Evolutionary conservation across 92 coral and sea anemone genomes (phyloP), one percentile per base, ranked within the genome.

Genomic region (Zoanthus sansibaricus): DNA sequence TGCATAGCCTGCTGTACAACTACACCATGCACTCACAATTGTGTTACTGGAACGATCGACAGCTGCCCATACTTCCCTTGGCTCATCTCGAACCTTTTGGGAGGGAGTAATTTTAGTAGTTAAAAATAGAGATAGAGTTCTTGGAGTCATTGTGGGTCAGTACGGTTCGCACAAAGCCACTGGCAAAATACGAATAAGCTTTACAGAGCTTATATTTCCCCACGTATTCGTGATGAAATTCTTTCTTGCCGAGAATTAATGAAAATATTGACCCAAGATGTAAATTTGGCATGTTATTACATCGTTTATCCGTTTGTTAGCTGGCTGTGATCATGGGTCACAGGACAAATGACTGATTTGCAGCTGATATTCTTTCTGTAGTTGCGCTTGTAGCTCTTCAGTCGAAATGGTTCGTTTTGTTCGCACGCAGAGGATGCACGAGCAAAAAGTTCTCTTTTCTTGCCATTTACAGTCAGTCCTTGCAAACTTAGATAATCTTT

Each of bases 21-120:
- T 78, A 68, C 90, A 87, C 17, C 78, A 80, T 30, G 45, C 90
- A 79, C 86, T 52, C 78, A 87, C 80, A 30, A 80, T 45, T 15
- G 47, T 71, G 25, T 86, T 86, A 21, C 46, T 71, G 74, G 21
- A 54, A 42, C 21, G 15, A 54, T 87, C 20, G 16, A 71, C 48
- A 71, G 87, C 92, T 48, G 80, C 87, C 92, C 92, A 89, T 21
- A 89, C 90, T 59, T 89, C 80, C 72, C 75, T 67, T 64, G 89
- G 92, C 61, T 86, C 79, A 48, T 86, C 89, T 56, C 75, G 30
- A 8, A 89, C 79, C 31, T 55, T 62, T 85, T 89, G 25, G 25
- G 25, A 25, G 25, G 25, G 25, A 25, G 25, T 25, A 25, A 25
- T 25, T 25, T 25, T 25, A 25, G 25, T 25, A 25, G 92, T 75